Base-by-base conservation (phyloP, 2,888 invertebrate genomes). In the Cerastis leucographa region DNA sequence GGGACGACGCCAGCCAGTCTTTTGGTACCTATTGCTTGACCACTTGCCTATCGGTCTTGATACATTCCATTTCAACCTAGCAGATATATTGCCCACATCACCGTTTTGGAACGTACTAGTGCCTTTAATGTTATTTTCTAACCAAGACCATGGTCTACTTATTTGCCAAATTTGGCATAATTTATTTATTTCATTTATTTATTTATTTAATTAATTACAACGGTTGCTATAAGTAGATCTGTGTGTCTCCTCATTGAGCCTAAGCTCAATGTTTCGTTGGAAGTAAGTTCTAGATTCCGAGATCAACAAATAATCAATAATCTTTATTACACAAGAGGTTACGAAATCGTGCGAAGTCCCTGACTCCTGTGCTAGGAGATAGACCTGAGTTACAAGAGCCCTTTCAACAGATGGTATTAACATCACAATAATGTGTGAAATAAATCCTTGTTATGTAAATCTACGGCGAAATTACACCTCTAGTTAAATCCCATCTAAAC, bases 401-500 rank as follows among this genome's bases (percentile, higher is more conserved):
- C n/a, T n/a, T n/a, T n/a, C n/a, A n/a, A n/a, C n/a, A n/a, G 35
- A 22, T 11, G 22, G 35, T 61, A 35, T 22, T 35, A n/a, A n/a
- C n/a, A 64, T 42, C 64, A 1, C 8, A 17, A 42, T 64, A 14
- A 64, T n/a, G 8, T 42, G 42, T 42, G n/a, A 42, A 64, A 17
- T 25, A 42, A 42, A 56, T 9, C 44, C 7, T 44, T 35, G 25
- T 44, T 64, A 25, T 40, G n/a, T 42, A 42, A 46, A 25, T 14
- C 42, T 42, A 29, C 59, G 9, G n/a, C 49, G 25, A 35, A 51
- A 61, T 54, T 66, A 19, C 68, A 54, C 46, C 44, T 62, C 19
- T 14, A 46, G 8, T 35, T 19, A 35, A 80, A 56, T 54, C 49
- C 25, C 19, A 35, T 59, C 25, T 42, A 19, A 74, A 84, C 40